Evolutionary conservation across 2,888 invertebrate species (phyloP), one percentile per base, ranked within the genome.

Genomic region (Dryobota labecula): DNA sequence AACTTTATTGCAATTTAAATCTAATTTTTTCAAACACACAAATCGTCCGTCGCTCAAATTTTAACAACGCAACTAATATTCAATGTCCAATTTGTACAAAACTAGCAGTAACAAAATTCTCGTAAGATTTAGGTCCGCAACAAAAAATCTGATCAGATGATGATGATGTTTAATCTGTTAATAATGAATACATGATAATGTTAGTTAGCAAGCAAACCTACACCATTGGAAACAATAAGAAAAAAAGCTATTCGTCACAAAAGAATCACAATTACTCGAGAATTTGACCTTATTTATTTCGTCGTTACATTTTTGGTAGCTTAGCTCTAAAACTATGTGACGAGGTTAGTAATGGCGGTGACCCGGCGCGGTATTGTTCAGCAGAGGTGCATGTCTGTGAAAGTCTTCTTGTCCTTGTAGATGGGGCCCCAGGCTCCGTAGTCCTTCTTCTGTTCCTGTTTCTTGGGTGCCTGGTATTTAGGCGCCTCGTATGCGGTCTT

Each of bases 331-430:
- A 80, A 80, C 80, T 89, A 86, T 85, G 88, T 89, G 90, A 89
- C 90, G 87, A 81, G 73, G 85, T 84, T 84, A 86, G 83, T 82
- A 78, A 86, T 85, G 84, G 84, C 80, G 87, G 83, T 90, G 88
- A 86, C 84, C 91, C 92, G 91, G 91, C 90, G 82, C 66, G 85
- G 68, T 84, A 83, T 71, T 76, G 79, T 86, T 94, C 92, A 97
- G 91, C 96, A 97, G 90, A 96, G 93, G 92, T 98, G 98, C 97
- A 98, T 97, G 86, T 97, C 97, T 76, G 96, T 94, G 91, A 98
- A 98, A 89, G 97, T 96, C 85, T 97, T 96, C 92, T 97, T 97
- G 95, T 97, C 97, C 94, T 98, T 98, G 94, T 97, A 98, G 74
- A 97, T 94, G 47, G 97, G 94, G 74, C 98, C 98, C 97, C 98